A percentile compares a stretch with the other conserved stretches of the same genome.
phyloP scores from a whole-genome alignment of 2,888 invertebrate species.

The Aphrophora alni region DNA sequence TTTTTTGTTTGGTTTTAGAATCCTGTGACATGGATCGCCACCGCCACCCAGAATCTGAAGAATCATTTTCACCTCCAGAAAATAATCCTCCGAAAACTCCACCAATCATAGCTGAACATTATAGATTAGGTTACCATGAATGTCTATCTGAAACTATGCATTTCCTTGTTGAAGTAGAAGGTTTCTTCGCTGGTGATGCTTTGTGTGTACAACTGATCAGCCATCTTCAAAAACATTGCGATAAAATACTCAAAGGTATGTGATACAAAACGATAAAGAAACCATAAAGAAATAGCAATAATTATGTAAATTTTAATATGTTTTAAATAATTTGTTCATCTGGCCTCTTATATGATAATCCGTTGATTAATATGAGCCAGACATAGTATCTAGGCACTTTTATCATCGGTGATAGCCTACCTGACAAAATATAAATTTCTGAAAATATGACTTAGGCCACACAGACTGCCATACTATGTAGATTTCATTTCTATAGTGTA shows the following conservation, averaged over 20 bases:
- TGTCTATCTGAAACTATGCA: conserved; percentile 89
- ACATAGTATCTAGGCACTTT: too few species aligned
- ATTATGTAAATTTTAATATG: too few species aligned
- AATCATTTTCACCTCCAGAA: conserved; percentile 35
- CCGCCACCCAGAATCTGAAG: conserved; percentile 26
- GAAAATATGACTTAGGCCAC: too few species aligned
- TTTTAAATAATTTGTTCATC: too few species aligned
- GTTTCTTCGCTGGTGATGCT: conserved; percentile 78
- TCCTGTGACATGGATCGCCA: conserved; percentile 24
- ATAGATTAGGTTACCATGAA: conserved; percentile 87
- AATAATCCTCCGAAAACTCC: conserved; percentile 11
- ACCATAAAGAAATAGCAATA: too few species aligned
- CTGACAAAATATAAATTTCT: too few species aligned
- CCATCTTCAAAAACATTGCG: conserved; percentile 86
- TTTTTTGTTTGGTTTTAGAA: conserved; percentile 2
- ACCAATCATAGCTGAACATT: conserved; percentile 60
- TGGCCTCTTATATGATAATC: too few species aligned
- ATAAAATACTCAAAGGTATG: conserved; percentile 57
- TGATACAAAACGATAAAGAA: not conserved
- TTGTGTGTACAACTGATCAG: conserved; percentile 80
- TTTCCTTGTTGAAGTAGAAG: conserved; percentile 86
- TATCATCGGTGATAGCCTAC: too few species aligned
- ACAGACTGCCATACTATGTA: too few species aligned
- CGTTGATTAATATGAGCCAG: not conserved
- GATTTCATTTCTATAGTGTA: too few species aligned